A percentile compares a stretch with the other conserved stretches of the same genome.
Conservation (phyloP, 2,113 vertebrate genomes). For the Daubentonia madagascariensis region DNA sequence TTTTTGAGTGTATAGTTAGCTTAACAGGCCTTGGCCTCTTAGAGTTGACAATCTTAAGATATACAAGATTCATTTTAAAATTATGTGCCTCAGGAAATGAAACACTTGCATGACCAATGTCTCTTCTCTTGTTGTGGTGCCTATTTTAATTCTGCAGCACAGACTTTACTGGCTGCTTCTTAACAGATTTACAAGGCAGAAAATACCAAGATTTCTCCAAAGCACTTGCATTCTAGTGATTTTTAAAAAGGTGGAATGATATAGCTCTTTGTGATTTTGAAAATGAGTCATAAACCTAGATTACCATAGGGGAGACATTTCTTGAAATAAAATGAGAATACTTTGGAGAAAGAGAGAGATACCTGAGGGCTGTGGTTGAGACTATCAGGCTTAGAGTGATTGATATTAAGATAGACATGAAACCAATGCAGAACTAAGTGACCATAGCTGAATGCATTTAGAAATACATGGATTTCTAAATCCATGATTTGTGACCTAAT, state of each 20-base stretch:
- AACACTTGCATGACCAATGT: not conserved
- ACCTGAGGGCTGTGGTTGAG: not conserved
- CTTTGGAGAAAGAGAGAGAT: not conserved
- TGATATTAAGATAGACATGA: not conserved
- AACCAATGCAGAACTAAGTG: not conserved
- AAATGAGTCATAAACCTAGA: not conserved
- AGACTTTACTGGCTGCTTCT: not conserved
- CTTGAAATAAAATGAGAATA: not conserved
- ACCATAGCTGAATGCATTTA: not conserved
- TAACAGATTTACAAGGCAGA: not conserved
- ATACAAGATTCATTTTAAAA: not conserved
- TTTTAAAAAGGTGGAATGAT: not conserved
- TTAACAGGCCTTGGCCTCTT: not conserved
- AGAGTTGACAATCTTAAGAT: not conserved
- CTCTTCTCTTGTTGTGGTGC: not conserved
- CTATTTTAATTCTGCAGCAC: not conserved
- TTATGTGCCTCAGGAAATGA: not conserved
- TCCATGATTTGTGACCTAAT: no score
- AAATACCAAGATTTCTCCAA: not conserved
- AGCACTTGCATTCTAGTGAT: not conserved
- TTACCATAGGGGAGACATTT: not conserved
- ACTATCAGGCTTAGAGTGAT: not conserved
- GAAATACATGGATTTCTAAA: not conserved
- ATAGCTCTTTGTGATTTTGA: not conserved
- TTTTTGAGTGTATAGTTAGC: not conserved